phyloP scores from a whole-genome alignment of 2,888 invertebrate species.

The Luffia ferchaultella region DNA sequence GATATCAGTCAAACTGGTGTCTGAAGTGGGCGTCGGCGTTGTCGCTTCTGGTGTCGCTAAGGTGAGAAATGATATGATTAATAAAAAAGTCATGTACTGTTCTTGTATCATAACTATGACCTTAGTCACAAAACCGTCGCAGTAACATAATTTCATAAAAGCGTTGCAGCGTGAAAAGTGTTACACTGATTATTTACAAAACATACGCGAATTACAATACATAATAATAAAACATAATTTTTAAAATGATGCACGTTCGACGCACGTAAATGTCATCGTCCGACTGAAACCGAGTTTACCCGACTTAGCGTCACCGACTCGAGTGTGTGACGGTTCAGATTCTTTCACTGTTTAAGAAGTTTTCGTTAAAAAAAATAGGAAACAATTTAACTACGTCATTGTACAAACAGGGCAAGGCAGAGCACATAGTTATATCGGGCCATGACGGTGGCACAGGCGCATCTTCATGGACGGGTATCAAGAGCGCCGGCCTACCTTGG shows the following conservation, averaged over 20 bases:
- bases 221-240: too few relatives aligned
- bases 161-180: background rate
- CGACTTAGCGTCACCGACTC: too few relatives aligned
- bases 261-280: too few relatives aligned
- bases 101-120: too few relatives aligned
- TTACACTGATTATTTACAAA: background rate
- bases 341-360: too few relatives aligned
- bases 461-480: constrained; percentile 99
- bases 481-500: constrained; percentile 98
- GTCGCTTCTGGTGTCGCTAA: constrained; percentile 99
- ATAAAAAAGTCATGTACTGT: background rate
- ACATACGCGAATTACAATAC: too few relatives aligned
- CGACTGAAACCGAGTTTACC: too few relatives aligned
- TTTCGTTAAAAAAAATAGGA: background rate
- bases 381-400: background rate
- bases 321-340: too few relatives aligned
- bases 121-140: background rate
- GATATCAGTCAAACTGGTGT: constrained; percentile 97
- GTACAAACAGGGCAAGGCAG: constrained; percentile 86
- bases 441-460: constrained; percentile 99
- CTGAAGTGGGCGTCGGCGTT: constrained; percentile 98
- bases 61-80: constrained; percentile 44
- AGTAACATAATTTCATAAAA: background rate
- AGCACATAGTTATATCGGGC: constrained; percentile 98
- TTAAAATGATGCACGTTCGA: too few relatives aligned